Conservation (phyloP, 2,113 vertebrate genomes). For the Myotis lucifugus region DNA sequence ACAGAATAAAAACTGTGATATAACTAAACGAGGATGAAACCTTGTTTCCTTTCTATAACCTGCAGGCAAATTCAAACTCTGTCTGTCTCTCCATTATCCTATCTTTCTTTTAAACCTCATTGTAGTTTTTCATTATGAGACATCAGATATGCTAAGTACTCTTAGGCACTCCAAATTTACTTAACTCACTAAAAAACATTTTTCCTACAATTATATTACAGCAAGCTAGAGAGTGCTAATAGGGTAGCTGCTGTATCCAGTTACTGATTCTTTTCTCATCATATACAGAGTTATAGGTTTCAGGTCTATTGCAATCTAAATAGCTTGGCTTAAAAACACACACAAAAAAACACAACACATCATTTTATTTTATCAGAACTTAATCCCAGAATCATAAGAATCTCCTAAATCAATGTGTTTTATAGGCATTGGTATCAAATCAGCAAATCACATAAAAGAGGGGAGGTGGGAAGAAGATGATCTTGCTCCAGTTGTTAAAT, state of each 20-base stretch:
- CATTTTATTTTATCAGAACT: background rate
- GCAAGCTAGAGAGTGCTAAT: background rate
- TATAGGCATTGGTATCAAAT: background rate
- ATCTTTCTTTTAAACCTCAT: background rate
- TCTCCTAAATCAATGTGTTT: background rate
- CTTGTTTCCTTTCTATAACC: background rate
- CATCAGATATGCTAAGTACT: background rate
- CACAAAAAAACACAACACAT: background rate
- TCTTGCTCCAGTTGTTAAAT: background rate
- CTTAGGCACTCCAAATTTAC: background rate
- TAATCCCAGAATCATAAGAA: background rate
- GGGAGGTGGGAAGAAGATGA: background rate
- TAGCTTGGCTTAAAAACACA: background rate
- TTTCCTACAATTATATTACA: background rate
- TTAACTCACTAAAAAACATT: slow-evolving; percentile 17
- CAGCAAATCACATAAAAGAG: background rate
- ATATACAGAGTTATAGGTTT: background rate
- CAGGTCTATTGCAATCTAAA: background rate
- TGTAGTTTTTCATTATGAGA: background rate
- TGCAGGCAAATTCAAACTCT: slow-evolving; percentile 5
- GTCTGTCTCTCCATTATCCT: background rate
- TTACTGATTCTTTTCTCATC: background rate
- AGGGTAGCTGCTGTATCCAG: background rate
- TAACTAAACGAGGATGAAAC: background rate
- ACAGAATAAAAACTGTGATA: background rate